phyloP scores from a whole-genome alignment of 2,113 vertebrate species.

The Nansenia antarctica region DNA sequence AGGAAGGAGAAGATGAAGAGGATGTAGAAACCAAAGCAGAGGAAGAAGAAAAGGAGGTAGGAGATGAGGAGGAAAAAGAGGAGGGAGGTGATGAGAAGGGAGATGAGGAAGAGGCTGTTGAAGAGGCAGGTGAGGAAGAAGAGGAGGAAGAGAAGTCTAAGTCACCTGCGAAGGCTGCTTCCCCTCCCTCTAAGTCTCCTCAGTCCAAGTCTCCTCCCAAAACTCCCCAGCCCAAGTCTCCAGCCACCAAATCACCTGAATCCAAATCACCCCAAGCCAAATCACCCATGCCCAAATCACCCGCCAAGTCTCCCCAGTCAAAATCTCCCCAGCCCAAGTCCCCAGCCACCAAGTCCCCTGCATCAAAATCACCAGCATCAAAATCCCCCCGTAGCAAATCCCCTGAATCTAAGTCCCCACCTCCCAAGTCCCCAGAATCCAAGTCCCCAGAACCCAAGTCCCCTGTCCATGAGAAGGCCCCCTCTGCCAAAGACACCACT shows the following conservation, averaged over 20 bases:
- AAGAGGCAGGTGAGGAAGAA: slow-evolving; percentile 21
- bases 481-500: slow-evolving; percentile 45
- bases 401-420: slow-evolving; percentile 58
- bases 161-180: slow-evolving; percentile 49
- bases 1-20: slow-evolving; percentile 13
- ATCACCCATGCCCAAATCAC: slow-evolving; percentile 60
- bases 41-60: slow-evolving; percentile 9
- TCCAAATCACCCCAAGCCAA: slow-evolving; percentile 54
- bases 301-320: slow-evolving; percentile 53
- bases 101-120: slow-evolving; percentile 32
- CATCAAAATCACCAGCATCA: slow-evolving; percentile 40
- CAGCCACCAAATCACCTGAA: slow-evolving; percentile 51
- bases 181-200: slow-evolving; percentile 57
- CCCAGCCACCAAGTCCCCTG: slow-evolving; percentile 55
- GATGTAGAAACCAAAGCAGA: slow-evolving; percentile 20
- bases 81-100: slow-evolving; percentile 24
- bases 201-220: slow-evolving; percentile 56
- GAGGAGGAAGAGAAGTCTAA: slow-evolving; percentile 43
- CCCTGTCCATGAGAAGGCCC: slow-evolving; percentile 28
- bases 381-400: slow-evolving; percentile 58
- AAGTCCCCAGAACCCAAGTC: slow-evolving; percentile 70
- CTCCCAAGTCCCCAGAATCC: slow-evolving; percentile 47
- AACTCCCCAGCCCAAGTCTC: slow-evolving; percentile 35
- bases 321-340: slow-evolving; percentile 45
- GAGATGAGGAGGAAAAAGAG: slow-evolving; percentile 15